phyloP scores from a whole-genome alignment of 1,140 invertebrate species.

The Venturia canescens region DNA sequence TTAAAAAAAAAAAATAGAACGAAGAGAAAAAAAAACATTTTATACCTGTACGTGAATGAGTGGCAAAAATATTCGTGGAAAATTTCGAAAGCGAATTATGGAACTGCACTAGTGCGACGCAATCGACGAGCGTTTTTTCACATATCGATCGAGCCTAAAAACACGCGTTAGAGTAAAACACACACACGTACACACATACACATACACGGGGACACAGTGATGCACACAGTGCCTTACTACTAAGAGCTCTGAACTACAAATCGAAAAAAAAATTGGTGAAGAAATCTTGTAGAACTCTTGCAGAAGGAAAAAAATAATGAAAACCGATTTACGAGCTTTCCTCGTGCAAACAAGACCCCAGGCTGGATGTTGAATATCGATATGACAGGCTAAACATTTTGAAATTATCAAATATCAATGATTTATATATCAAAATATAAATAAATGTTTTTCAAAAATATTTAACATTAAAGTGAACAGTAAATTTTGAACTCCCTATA shows the following conservation, averaged over 20 bases:
- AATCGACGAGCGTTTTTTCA: neutral
- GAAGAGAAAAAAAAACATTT: neutral
- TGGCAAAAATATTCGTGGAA: neutral
- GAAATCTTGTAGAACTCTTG: neutral
- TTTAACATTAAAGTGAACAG: too few relatives aligned
- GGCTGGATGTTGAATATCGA: too few relatives aligned
- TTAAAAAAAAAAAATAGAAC: neutral
- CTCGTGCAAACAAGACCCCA: too few relatives aligned
- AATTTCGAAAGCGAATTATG: neutral
- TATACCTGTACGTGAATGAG: neutral
- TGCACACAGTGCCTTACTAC: slow-evolving; percentile 1
- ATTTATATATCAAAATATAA: too few relatives aligned
- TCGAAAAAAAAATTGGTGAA: neutral
- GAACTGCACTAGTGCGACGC: neutral
- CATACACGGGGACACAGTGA: too few relatives aligned
- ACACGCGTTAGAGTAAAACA: neutral
- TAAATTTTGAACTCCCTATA: neutral
- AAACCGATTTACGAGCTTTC: too few relatives aligned
- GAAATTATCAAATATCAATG: too few relatives aligned
- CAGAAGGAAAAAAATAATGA: too few relatives aligned
- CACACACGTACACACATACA: neutral
- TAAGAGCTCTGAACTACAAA: neutral
- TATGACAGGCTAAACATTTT: too few relatives aligned
- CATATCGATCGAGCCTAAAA: slow-evolving; percentile 9
- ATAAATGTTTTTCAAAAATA: too few relatives aligned